Evolutionary conservation across 1,140 invertebrate genomes (phyloP), one percentile per base, ranked within the genome.

Genomic region (Halesus radiatus): DNA sequence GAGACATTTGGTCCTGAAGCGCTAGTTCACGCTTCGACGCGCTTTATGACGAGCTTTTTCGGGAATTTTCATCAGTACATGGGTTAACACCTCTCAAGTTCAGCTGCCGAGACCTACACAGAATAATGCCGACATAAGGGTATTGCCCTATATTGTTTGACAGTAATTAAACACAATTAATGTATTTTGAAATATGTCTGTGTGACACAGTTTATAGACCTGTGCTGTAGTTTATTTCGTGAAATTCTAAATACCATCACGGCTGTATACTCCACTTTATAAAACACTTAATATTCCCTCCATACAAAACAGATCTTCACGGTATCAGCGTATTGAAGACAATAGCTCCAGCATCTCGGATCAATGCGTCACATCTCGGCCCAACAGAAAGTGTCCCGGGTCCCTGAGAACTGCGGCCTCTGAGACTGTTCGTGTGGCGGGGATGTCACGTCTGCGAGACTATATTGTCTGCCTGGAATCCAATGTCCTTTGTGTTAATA

Each of bases 401-500:
- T 13, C 16, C 16, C 6, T 45, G 15, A 70, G 37, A 20, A 50
- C 22, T 26, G 22, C 56, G 23, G 56, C 56, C 26, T 29, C 29
- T 1, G 32, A 26, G 26, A 32, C 32, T 15, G 23, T 29, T 50
- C 16, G 29, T 53, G 68, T 72, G 18, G 18, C 53, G 22, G n/a
- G 26, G 22, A 54, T 56, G 52, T 75, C 72, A 75, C 72, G 53
- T 75, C 54, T 58, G 22, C n/a, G 52, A n/a, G 52, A 32, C n/a
- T 18, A 74, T 26, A 75, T 75, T 75, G 72, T 75, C 53, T 75
- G 23, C 58, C 72, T 50, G 64, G 76, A 78, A 54, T 78, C 76
- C 64, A 52, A 54, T 78, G 76, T 78, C 76, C 54, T 78, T 78
- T 78, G 76, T 78, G 76, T 62, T 78, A 78, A 78, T 70, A 70